These are phyloP conservation scores for Dynastes maya DNA, from an alignment of 2,888 invertebrate genomes.

Conservation along the genomic window DNA sequence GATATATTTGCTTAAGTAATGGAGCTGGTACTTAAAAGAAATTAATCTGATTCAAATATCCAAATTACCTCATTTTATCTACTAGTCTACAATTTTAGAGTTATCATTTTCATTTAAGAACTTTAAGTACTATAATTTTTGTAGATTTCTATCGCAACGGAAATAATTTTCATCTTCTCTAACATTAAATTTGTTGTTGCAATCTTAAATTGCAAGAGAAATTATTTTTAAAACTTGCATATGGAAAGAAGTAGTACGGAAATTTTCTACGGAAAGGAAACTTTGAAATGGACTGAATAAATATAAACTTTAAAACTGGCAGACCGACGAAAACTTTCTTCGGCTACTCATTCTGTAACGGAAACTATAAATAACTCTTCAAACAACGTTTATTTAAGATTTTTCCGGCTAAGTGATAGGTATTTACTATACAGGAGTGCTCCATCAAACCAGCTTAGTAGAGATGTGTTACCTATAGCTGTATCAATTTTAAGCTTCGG, in stretches of 20 bases:
- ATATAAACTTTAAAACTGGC: background rate
- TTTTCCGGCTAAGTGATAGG: background rate
- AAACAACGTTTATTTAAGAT: background rate
- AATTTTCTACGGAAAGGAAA: background rate
- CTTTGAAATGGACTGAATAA: slow-evolving; percentile 1
- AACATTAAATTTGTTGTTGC: too few species aligned
- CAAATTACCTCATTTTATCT: too few species aligned
- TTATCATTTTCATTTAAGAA: too few species aligned
- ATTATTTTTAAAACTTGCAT: slow-evolving; percentile 12
- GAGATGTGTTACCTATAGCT: too few species aligned
- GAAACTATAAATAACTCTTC: background rate
- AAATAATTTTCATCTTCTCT: too few species aligned
- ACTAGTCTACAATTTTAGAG: too few species aligned
- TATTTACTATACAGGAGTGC: background rate
- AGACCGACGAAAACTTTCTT: background rate
- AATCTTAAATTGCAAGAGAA: background rate
- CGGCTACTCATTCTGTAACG: background rate
- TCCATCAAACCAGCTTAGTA: background rate
- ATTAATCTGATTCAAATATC: too few species aligned
- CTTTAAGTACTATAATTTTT: too few species aligned
- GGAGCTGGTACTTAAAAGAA: too few species aligned
- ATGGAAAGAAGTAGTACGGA: background rate
- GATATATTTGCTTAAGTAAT: too few species aligned
- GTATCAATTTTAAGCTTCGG: too few species aligned
- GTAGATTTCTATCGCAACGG: too few species aligned